These are phyloP conservation scores for Corvus cornix DNA, from an alignment of 2,113 vertebrate species.

Conservation along the genomic window DNA sequence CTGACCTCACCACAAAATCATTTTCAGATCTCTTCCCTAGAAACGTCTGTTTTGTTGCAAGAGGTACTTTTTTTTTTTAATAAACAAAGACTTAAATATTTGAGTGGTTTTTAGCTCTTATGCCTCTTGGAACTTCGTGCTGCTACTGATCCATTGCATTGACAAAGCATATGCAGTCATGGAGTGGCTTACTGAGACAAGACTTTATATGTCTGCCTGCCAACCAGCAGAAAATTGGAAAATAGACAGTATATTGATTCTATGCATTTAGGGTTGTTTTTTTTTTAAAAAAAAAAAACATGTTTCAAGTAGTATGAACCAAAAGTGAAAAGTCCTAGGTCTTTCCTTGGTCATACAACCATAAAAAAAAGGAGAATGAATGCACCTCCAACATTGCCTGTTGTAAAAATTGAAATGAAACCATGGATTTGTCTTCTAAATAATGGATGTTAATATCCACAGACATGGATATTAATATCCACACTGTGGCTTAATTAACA, in stretches of 20 bases:
- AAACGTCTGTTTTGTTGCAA: not conserved
- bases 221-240: not conserved
- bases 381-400: not conserved
- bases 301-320: conserved; percentile 12
- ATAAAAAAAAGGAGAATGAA: not conserved
- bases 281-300: not conserved
- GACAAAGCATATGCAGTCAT: not conserved
- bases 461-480: not conserved
- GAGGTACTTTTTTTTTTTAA: not conserved
- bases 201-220: not conserved
- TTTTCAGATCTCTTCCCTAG: not conserved
- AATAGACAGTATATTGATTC: not conserved
- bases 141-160: not conserved
- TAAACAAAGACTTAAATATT: not conserved
- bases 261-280: not conserved
- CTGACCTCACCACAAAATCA: not conserved
- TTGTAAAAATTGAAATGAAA: not conserved
- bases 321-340: not conserved
- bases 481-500: not conserved
- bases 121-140: not conserved
- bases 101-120: not conserved
- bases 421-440: not conserved
- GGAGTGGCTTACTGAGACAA: not conserved
- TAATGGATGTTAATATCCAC: not conserved
- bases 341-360: not conserved